Conservation (phyloP, 2,113 vertebrate species). For the Pachyramphus minor region DNA sequence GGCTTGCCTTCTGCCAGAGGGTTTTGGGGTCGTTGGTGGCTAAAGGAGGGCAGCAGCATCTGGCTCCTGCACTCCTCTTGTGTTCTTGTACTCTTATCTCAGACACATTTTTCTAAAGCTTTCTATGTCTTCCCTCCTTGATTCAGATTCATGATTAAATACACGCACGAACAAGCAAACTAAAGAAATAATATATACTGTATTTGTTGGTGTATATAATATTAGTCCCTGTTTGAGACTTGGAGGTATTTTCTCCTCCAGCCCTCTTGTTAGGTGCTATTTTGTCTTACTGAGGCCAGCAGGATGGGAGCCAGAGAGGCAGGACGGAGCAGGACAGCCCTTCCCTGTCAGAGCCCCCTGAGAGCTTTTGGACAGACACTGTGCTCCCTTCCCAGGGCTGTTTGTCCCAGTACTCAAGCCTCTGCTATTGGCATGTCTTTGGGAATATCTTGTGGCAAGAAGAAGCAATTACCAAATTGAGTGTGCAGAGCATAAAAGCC, state of each 20-base stretch:
- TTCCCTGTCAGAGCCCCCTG: background rate
- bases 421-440: background rate
- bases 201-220: fast-evolving
- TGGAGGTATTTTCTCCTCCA: background rate
- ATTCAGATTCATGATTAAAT: background rate
- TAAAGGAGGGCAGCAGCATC: background rate
- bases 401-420: background rate
- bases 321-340: background rate
- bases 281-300: background rate
- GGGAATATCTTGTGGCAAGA: background rate
- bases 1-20: background rate
- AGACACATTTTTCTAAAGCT: background rate
- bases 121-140: background rate
- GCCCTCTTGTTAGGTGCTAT: background rate
- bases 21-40: background rate
- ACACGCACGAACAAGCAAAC: background rate
- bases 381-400: background rate
- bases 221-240: background rate
- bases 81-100: background rate
- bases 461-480: background rate
- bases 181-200: background rate
- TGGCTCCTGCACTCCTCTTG: background rate
- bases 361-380: background rate
- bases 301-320: background rate
- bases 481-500: background rate